Base-by-base conservation (phyloP, 2,797 vertebrate genomes). In the Loris lydekkerianus region DNA sequence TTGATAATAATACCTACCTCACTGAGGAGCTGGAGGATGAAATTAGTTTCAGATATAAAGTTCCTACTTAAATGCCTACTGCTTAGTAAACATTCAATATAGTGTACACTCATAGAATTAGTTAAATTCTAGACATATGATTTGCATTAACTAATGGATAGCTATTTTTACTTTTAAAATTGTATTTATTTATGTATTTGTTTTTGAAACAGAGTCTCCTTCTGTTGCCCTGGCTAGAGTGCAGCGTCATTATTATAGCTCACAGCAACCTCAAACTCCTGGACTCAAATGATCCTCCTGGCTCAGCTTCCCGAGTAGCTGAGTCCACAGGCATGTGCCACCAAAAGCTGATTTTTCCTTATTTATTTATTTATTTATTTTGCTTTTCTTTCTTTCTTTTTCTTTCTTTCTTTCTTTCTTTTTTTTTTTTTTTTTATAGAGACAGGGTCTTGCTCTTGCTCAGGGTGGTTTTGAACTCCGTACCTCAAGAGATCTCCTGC, bases 31-130 rank as follows among this genome's bases (percentile, higher is more conserved):
- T 76, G 43, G 34, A 87, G 60, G 72, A 43, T 88, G 37, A 91
- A 94, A 91, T 86, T 76, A 18, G 29, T 86, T 96, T 95, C 75
- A 83, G 14, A 37, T 78, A 17, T 34, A 61, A 69, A 76, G 8
- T 87, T n/a, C 21, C 92, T 77, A 58, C 29, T 76, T 91, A 58
- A 90, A 70, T 27, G 31, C 11, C 43, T 67, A 15, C 4, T 67
- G 21, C 53, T 86, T 82, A 34, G 49, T 78, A 89, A 92, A 67
- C 37, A 61, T 53, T 73, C 65, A 83, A 67, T 31, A 61, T 43
- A 82, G 85, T 53, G 49, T 53, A 53, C 49, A 80, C 31, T 89
- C 7, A 14, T n/a, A 53, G 56, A 65, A 61, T 82, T 94, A 25
- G 5, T 58, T 65, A 63, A 90, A 75, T 49, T 84, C 31, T 88